These are phyloP conservation scores for Eupsittula cactorum DNA, from an alignment of 2,113 vertebrate species.

Conservation along the genomic window DNA sequence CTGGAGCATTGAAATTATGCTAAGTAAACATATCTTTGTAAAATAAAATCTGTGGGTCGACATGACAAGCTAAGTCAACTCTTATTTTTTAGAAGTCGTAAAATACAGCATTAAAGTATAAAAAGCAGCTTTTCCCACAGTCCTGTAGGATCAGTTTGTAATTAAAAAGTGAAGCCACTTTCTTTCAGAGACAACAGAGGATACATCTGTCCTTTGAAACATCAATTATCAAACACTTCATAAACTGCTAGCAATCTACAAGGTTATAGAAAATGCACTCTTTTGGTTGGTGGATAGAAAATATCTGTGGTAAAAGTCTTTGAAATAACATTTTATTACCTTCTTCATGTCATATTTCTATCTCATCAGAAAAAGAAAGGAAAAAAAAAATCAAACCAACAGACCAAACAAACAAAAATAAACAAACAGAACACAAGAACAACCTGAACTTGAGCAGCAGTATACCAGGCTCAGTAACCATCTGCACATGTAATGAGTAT, in stretches of 20 bases:
- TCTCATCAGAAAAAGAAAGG: background rate
- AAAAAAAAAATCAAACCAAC: background rate
- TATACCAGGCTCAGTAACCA: accelerated
- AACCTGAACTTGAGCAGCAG: background rate
- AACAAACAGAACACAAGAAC: background rate
- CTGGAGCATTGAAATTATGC: background rate
- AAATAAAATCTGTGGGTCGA: background rate
- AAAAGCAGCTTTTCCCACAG: background rate
- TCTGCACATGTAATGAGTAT: background rate
- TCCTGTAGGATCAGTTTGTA: background rate
- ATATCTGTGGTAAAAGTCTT: background rate
- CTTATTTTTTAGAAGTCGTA: background rate
- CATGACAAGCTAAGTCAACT: background rate
- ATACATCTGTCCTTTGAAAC: background rate
- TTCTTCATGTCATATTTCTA: background rate
- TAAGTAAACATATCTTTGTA: background rate
- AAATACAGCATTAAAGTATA: background rate
- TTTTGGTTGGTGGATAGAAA: background rate
- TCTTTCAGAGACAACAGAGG: background rate
- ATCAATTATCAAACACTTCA: background rate
- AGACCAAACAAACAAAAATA: background rate
- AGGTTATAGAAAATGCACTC: background rate
- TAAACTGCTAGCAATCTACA: background rate
- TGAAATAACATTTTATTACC: background rate
- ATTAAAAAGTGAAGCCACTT: background rate